Evolutionary conservation across 2,888 invertebrate genomes (phyloP).

Genomic region (Ophioninae sp.): DNA sequence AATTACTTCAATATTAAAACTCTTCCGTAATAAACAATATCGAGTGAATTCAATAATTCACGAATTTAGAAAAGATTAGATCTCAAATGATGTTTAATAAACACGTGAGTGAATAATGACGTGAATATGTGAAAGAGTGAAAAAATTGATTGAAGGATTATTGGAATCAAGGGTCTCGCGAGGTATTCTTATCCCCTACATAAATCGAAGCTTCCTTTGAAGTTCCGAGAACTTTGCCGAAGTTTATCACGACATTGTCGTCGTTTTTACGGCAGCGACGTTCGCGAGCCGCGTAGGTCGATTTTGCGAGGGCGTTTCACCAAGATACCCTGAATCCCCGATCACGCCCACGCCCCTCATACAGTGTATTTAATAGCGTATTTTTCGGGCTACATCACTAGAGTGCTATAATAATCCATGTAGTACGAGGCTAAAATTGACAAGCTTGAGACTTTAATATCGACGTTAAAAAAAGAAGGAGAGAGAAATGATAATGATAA

Average conservation of each 20-base stretch:
- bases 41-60: too few relatives aligned
- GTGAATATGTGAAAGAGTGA: too few relatives aligned
- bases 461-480: background rate
- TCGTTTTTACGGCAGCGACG: constrained; percentile 13
- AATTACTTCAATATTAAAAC: too few relatives aligned
- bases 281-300: constrained; percentile 32
- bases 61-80: background rate
- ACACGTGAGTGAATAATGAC: background rate
- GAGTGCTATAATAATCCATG: constrained; percentile 20
- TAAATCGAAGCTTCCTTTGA: background rate
- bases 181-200: background rate
- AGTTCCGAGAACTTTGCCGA: constrained; percentile 4
- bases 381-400: constrained; percentile 30
- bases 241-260: constrained; percentile 16
- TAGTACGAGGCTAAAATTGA: constrained; percentile 39
- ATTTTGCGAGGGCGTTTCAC: constrained; percentile 41
- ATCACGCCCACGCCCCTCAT: constrained; percentile 39
- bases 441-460: constrained; percentile 10
- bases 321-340: constrained; percentile 45
- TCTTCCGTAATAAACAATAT: too few relatives aligned
- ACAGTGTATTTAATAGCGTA: constrained; percentile 40
- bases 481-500: too few relatives aligned
- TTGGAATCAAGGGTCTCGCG: background rate
- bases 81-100: background rate
- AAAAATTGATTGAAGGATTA: too few relatives aligned